phyloP scores from a whole-genome alignment of 2,797 vertebrate species.

The Siniperca undulata region DNA sequence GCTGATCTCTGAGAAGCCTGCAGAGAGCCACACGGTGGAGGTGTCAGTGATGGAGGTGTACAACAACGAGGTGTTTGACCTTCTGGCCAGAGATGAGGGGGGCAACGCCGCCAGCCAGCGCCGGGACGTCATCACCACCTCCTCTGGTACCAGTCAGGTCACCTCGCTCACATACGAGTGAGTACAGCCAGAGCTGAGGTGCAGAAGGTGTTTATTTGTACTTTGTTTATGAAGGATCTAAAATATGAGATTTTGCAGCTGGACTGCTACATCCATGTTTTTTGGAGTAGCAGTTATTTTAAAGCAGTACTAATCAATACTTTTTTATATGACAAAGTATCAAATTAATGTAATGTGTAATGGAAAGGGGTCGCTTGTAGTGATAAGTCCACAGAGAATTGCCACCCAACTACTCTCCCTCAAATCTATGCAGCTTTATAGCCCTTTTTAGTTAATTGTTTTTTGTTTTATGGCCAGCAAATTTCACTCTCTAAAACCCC shows the following conservation, averaged over 20 bases:
- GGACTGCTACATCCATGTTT: background rate
- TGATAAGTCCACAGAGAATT: background rate
- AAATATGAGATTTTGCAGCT: background rate
- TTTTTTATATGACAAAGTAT: background rate
- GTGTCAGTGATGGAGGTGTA: constrained; percentile 91
- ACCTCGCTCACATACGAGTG: constrained; percentile 81
- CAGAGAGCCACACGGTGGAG: constrained; percentile 82
- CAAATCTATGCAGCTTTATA: background rate
- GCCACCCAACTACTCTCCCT: background rate
- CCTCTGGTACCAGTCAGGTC: constrained; percentile 83
- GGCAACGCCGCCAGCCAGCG: constrained; percentile 71
- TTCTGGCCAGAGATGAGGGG: constrained; percentile 85
- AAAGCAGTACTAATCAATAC: background rate
- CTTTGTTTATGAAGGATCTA: background rate
- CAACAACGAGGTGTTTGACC: constrained; percentile 91
- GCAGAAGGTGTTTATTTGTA: background rate
- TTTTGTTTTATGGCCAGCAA: background rate
- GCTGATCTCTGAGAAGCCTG: constrained; percentile 88
- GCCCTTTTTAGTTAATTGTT: background rate
- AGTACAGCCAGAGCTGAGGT: constrained; percentile 67
- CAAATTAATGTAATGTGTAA: background rate
- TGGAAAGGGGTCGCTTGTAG: background rate
- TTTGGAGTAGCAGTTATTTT: background rate
- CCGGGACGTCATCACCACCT: constrained; percentile 84
- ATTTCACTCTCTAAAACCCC: background rate